Evolutionary conservation across 2,888 invertebrate species (phyloP).

Genomic region (Eulithis testata): DNA sequence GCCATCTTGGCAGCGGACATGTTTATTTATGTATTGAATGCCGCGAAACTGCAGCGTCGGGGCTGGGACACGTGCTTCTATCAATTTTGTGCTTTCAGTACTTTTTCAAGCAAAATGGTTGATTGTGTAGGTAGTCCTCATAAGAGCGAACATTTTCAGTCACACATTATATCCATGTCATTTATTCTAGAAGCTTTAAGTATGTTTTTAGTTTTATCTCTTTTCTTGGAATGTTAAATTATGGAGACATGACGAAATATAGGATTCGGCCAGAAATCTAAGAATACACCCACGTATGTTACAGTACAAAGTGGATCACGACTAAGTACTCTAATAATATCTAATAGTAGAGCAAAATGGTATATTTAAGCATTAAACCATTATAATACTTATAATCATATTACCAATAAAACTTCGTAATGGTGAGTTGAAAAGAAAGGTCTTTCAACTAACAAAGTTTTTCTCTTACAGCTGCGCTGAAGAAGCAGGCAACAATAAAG

Average conservation of each 20-base stretch:
- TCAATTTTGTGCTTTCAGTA: constrained; percentile 56
- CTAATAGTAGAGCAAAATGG: neutral
- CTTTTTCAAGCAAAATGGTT: constrained; percentile 11
- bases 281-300: neutral
- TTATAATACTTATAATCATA: neutral
- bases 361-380: too few relatives aligned
- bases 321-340: neutral
- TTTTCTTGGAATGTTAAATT: neutral
- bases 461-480: constrained; percentile 70
- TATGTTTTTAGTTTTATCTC: neutral
- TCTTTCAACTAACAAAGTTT: neutral
- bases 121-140: too few relatives aligned
- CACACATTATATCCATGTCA: neutral
- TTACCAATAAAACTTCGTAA: neutral
- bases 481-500: constrained; percentile 76
- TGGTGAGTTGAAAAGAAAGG: neutral
- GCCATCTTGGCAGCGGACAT: constrained; percentile 77
- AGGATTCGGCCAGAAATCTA: neutral
- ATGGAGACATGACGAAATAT: neutral
- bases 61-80: constrained; percentile 70
- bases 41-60: constrained; percentile 74
- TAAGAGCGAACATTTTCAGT: too few relatives aligned
- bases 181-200: neutral
- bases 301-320: neutral
- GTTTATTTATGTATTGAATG: constrained; percentile 82